Base-by-base conservation (phyloP, 2,113 vertebrate genomes). In the Alethe castanea region DNA sequence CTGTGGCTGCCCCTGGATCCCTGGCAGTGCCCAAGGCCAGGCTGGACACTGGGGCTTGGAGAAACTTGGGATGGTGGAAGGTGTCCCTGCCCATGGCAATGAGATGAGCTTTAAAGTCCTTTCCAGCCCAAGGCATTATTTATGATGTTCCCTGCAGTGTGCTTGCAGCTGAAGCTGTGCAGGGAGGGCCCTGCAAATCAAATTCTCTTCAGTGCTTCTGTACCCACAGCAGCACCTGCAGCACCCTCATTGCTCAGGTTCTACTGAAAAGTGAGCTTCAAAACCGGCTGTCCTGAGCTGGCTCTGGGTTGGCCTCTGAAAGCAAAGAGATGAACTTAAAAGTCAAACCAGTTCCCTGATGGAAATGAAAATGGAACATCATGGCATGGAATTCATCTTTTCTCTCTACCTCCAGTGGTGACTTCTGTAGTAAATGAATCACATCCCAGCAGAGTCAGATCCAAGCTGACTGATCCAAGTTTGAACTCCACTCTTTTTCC, bases 21-120 rank as follows among this genome's bases (percentile, higher is more conserved):
- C 60, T 88, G 67, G 67, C 0, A 73, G 67, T 65, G 36, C 0
- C 52, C 44, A 24, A 88, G 60, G 26, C 33, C 33, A 38, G 33
- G 33, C 0, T 72, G 66, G 44, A 57, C 0, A 12, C 0, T 44
- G 0, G 31, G 20, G 44, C 11, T 57, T 57, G 36, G 28, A 59
- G 33, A 33, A 52, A 0, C n/a, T 19, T 66, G 45, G 52, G 36
- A 13, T 0, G 1, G 11, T 25, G 69, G 69, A 0, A 61, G 20
- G 1, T 67, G 54, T 54, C 54, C n/a, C 61, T 76, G 60, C 6
- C 44, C 14, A 8, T 69, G 54, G 45, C 47, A 54, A 3, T 15
- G 25, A 12, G 35, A 54, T 12, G 35, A 54, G 1, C 5, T 48
- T 15, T 48, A 19, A 31, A 4, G 12, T 19, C 17, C n/a, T 17